phyloP scores from a whole-genome alignment of 2,797 vertebrate species.

The Ctenosaura bakeri region DNA sequence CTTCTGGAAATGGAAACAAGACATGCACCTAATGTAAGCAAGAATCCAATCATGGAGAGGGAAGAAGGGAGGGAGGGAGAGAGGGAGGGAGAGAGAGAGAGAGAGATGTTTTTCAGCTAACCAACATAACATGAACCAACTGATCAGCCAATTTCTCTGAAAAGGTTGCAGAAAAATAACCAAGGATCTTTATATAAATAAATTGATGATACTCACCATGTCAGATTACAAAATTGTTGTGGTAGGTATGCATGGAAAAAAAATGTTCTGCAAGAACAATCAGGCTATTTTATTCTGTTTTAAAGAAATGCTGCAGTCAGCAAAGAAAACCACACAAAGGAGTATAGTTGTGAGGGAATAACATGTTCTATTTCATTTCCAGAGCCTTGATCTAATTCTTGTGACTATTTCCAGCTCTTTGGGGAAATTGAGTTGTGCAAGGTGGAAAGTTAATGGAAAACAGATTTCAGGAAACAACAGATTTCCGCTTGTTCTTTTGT shows the following conservation, averaged over 20 bases:
- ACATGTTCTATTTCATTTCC: neutral
- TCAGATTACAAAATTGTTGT: neutral
- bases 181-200: neutral
- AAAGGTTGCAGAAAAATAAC: neutral
- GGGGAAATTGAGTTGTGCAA: conserved; percentile 30
- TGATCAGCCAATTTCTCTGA: neutral
- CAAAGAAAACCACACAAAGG: conserved; percentile 13
- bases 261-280: conserved; percentile 3
- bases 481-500: neutral
- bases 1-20: neutral
- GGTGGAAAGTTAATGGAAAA: conserved; percentile 46
- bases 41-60: neutral
- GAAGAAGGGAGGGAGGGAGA: neutral
- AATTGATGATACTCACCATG: neutral
- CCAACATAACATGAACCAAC: neutral
- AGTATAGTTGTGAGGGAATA: neutral
- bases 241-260: neutral
- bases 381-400: conserved; percentile 22
- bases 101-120: neutral
- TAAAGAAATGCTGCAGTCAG: conserved; percentile 6
- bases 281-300: neutral
- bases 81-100: neutral
- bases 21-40: neutral
- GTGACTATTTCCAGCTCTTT: conserved; percentile 32
- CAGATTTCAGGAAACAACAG: neutral